These are phyloP conservation scores for Euura saliciscinereae DNA, from an alignment of 1,140 invertebrate genomes.

Conservation along the genomic window DNA sequence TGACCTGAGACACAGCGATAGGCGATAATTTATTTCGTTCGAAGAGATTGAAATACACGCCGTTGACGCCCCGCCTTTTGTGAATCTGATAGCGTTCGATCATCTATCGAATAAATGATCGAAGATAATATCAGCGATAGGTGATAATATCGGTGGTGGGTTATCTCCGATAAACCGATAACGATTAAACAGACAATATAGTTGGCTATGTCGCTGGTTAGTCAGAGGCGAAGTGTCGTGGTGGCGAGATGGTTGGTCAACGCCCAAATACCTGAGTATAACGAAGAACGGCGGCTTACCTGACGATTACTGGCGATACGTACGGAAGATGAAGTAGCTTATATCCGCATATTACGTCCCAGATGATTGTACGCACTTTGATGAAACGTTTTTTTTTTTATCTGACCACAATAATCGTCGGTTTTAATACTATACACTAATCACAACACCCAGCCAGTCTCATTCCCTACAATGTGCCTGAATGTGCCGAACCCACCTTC, in stretches of 20 bases:
- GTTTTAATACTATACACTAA: not conserved
- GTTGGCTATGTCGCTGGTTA: not conserved
- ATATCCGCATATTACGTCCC: not conserved
- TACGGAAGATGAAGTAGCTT: not conserved
- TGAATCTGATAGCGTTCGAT: not conserved
- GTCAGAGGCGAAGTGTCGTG: not conserved
- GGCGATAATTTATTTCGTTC: not conserved
- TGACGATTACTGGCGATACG: not conserved
- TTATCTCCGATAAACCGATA: no score
- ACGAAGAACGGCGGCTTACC: not conserved
- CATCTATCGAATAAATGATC: not conserved
- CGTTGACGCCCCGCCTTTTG: not conserved
- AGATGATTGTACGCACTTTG: not conserved
- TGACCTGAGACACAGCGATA: not conserved
- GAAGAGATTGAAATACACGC: not conserved
- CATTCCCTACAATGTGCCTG: not conserved
- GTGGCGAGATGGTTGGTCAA: slow-evolving; percentile 2
- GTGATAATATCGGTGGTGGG: no score
- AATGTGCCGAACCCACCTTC: not conserved
- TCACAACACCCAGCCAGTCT: not conserved
- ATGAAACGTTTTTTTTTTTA: not conserved
- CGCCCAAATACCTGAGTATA: not conserved
- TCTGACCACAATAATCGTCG: not conserved
- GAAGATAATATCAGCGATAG: no score
- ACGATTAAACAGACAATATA: not conserved